Evolutionary conservation across 2,888 invertebrate species (phyloP).

Genomic region (Tinea semifulvella): DNA sequence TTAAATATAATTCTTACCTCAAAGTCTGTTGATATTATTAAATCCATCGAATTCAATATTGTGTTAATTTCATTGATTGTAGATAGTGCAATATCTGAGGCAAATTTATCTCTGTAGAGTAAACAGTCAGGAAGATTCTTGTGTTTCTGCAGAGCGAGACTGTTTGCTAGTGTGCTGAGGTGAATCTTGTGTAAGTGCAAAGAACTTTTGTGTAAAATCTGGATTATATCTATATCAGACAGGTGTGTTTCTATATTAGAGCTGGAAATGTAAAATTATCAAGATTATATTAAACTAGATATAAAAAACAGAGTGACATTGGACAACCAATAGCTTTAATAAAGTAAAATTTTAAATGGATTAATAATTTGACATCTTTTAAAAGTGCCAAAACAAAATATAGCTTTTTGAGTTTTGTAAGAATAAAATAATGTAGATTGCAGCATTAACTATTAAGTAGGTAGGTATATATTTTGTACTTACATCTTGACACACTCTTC

Average conservation of each 20-base stretch:
- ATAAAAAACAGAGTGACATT: too few species aligned
- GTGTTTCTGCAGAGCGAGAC: slow-evolving; percentile 42
- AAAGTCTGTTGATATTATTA: slow-evolving; percentile 39
- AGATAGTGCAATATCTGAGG: slow-evolving; percentile 44
- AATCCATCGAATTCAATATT: slow-evolving; percentile 50
- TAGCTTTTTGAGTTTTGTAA: too few species aligned
- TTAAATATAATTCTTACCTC: slow-evolving; percentile 32
- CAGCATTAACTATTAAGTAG: slow-evolving; percentile 17
- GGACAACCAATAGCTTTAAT: too few species aligned
- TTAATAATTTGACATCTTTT: too few species aligned
- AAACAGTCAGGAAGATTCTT: slow-evolving; percentile 41
- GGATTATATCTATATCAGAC: slow-evolving; percentile 47
- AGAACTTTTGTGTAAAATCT: slow-evolving; percentile 47
- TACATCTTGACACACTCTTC: slow-evolving; percentile 27
- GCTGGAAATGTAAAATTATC: too few species aligned
- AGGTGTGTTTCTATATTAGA: too few species aligned
- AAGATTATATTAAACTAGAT: too few species aligned
- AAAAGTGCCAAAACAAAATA: too few species aligned
- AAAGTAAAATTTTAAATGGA: too few species aligned
- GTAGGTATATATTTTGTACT: not conserved
- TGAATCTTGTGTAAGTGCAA: slow-evolving; percentile 51
- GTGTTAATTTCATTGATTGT: slow-evolving; percentile 45
- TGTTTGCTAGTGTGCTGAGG: slow-evolving; percentile 47
- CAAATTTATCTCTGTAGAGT: slow-evolving; percentile 47
- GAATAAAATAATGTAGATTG: too few species aligned